phyloP scores from a whole-genome alignment of 2,888 invertebrate species.

The Bedellia somnulentella region DNA sequence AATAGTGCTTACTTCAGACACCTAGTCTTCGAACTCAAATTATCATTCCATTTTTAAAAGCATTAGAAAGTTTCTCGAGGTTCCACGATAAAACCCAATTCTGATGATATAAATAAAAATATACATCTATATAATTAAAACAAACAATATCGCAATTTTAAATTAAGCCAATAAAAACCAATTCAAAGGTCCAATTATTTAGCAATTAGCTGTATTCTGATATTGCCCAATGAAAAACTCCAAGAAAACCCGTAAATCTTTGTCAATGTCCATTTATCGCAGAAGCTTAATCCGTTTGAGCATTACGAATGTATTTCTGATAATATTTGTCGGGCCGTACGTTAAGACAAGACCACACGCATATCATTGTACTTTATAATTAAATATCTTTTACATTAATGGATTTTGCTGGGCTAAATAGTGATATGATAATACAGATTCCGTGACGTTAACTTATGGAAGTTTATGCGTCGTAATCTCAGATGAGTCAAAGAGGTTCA shows the following conservation, averaged over 20 bases:
- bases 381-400: constrained; percentile 40
- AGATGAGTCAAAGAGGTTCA: too few relatives aligned
- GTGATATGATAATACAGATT: too few relatives aligned
- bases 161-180: constrained; percentile 1
- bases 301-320: constrained; percentile 33
- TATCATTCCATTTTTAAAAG: too few relatives aligned
- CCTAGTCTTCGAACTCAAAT: too few relatives aligned
- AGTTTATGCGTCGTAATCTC: too few relatives aligned
- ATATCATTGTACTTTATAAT: constrained; percentile 37
- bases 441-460: too few relatives aligned
- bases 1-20: too few relatives aligned
- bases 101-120: too few relatives aligned
- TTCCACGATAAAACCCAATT: too few relatives aligned
- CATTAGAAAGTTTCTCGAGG: too few relatives aligned
- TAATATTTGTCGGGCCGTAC: constrained; percentile 18
- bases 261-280: constrained; percentile 22
- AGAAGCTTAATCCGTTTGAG: constrained; percentile 23
- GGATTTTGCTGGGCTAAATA: too few relatives aligned
- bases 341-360: constrained; percentile 34
- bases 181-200: constrained; percentile 2
- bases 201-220: too few relatives aligned
- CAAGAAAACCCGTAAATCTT: constrained; percentile 13
- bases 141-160: not conserved
- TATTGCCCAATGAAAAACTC: not conserved
- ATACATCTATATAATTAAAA: not conserved